phyloP scores from a whole-genome alignment of 1,140 invertebrate species.

The Leptopilina clavipes region DNA sequence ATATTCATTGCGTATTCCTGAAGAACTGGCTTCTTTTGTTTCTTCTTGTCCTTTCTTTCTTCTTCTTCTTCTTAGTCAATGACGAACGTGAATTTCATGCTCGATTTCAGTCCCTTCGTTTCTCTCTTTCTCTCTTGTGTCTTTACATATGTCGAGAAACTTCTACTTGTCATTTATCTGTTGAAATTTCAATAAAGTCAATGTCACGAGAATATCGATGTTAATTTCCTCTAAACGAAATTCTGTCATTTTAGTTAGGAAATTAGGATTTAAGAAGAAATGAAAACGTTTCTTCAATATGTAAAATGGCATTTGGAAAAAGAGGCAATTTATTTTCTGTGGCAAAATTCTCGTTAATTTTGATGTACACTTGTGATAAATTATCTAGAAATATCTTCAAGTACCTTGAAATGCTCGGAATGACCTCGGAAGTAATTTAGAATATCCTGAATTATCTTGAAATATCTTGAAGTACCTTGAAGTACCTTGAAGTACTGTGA shows the following conservation, averaged over 20 bases:
- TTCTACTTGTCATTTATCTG: slow-evolving; percentile 1
- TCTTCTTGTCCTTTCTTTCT: neutral
- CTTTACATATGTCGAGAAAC: neutral
- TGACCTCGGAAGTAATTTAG: no score
- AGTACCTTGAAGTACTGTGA: no score
- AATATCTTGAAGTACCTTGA: no score
- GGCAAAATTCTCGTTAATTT: no score
- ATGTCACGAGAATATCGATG: neutral
- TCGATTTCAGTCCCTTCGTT: neutral
- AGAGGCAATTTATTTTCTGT: no score
- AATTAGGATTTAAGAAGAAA: no score
- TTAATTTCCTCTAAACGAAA: neutral
- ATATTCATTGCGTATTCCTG: slow-evolving; percentile 25
- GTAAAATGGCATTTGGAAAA: no score
- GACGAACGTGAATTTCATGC: slow-evolving; percentile 27
- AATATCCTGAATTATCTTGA: no score
- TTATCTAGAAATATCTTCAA: no score
- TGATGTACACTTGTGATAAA: no score
- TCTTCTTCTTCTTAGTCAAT: slow-evolving; percentile 6
- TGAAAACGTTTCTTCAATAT: no score
- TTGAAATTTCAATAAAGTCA: slow-evolving; percentile 7
- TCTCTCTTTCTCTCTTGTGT: neutral
- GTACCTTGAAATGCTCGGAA: no score
- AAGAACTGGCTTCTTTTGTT: slow-evolving; percentile 20
- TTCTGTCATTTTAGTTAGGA: neutral